Evolutionary conservation across 1,140 invertebrate species (phyloP).

Genomic region (Pantala flavescens): DNA sequence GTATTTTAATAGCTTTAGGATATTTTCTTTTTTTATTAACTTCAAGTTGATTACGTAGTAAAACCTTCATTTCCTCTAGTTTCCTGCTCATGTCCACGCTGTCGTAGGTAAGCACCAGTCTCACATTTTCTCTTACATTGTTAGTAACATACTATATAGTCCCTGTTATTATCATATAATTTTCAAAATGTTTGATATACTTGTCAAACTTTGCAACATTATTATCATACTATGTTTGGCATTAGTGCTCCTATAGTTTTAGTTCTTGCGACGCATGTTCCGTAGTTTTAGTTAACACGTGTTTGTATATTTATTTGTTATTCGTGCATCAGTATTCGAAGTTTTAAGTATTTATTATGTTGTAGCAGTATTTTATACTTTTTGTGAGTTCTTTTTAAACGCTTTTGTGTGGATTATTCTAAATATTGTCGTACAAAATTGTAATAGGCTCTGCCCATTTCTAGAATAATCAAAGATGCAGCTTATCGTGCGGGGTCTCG

Average conservation of each 20-base stretch:
- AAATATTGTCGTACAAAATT: too few relatives aligned
- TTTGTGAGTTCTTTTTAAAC: neutral
- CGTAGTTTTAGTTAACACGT: neutral
- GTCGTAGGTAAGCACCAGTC: neutral
- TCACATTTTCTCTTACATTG: neutral
- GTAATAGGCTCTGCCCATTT: neutral
- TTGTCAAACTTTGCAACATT: neutral
- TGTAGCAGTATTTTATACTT: too few relatives aligned
- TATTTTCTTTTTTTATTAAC: neutral
- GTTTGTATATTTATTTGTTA: neutral
- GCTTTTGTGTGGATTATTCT: neutral
- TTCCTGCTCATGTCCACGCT: neutral
- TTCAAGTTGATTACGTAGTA: too few relatives aligned
- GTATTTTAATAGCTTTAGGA: neutral
- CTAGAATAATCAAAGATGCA: constrained; percentile 43
- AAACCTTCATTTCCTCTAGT: too few relatives aligned
- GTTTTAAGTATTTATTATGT: too few relatives aligned
- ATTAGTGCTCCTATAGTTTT: neutral
- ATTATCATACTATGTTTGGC: neutral
- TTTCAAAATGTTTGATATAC: neutral
- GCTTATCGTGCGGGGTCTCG: constrained; percentile 48
- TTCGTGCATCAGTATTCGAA: too few relatives aligned
- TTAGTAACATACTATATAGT: neutral
- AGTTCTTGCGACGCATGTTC: neutral
- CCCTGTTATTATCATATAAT: too few relatives aligned